Evolutionary conservation across 2,113 vertebrate species (phyloP), one percentile per base, ranked within the genome.

Genomic region (Hippocampus comes): DNA sequence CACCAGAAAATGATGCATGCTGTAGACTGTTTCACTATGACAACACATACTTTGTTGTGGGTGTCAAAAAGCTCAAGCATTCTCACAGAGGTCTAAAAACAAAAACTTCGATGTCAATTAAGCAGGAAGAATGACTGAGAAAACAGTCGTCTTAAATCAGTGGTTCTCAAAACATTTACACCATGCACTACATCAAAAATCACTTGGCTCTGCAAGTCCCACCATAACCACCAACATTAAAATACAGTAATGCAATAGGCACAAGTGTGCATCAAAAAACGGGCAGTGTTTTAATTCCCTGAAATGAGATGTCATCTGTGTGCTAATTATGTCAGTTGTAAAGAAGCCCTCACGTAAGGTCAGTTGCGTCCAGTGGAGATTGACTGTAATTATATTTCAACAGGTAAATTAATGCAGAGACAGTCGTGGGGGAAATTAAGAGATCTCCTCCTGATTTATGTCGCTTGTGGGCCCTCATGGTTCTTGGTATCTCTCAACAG

Each of bases 401-500:
- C 21, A 23, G 9, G 9, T 23, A 56, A 56, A 10, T n/a, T n/a
- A 4, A n/a, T n/a, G 9, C 2, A 55, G 10, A 55, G n/a, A 10
- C 21, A 55, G 48, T 5, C 48, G 15, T 17, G 48, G 12, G 18
- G 14, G 14, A 49, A 49, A 17, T 49, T 49, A 14, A 15, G 15
- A 49, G 42, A 10, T 43, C 15, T 15, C 4, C 12, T 34, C 27
- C 25, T 30, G 27, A 60, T 17, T 30, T 30, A 60, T 60, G 59
- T 18, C 10, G 4, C 11, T 10, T 2, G 4, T n/a, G 23, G 4
- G n/a, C 23, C 23, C 59, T 17, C 25, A 2, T 41, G 38, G 38
- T 64, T 38, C 74, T 82, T 84, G 82, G 79, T 75, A 82, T 81
- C 78, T 75, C 53, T 53, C 25, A 0, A 27, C 41, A 51, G 18